Evolutionary conservation across 2,113 vertebrate species (phyloP), one percentile per base, ranked within the genome.

Genomic region (Hucho hucho): DNA sequence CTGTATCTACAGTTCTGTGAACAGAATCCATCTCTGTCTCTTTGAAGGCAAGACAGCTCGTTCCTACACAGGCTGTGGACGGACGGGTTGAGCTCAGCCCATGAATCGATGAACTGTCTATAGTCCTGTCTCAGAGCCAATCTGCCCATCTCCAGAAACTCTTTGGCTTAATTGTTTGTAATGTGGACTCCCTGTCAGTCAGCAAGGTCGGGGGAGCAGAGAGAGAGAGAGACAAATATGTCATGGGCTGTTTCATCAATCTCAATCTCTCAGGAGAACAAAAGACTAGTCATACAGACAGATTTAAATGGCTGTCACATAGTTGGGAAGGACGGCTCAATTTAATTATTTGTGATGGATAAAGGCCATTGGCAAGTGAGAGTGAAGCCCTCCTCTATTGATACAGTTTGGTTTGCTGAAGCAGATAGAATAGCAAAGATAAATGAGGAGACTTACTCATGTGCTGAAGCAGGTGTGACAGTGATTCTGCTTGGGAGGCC

Each of bases 271-370:
- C 70, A 4, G 75, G 58, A 68, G 64, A 75, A 70, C 32, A 43
- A 69, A 61, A 67, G 69, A 81, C 73, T 22, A 29, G 53, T 66
- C 25, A 20, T 63, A 64, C 63, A 66, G 71, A 65, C 43, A 70
- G 74, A 76, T 64, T 64, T 49, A 75, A 75, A 78, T 47, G 47
- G 47, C 73, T 64, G 66, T 64, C 47, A 28, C 32, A 37, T 59
- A 28, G 71, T 25, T 24, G 56, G 7, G 20, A n/a, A 12, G 37
- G 37, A 43, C 9, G 9, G 37, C 37, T 63, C 64, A 64, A 71
- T 65, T 79, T 70, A 65, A 75, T 75, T 66, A 46, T 43, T 28
- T 69, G 43, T 56, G 71, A 74, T 56, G 32, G 46, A 37, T 71
- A 53, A 32, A 22, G 9, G 37, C 37, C 37, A 43, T 2, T 43